Percentiles rank a stretch among this genome's conserved stretches.
Conservation (phyloP, 2,797 vertebrate genomes). For the Mormyrops boulengeri region DNA sequence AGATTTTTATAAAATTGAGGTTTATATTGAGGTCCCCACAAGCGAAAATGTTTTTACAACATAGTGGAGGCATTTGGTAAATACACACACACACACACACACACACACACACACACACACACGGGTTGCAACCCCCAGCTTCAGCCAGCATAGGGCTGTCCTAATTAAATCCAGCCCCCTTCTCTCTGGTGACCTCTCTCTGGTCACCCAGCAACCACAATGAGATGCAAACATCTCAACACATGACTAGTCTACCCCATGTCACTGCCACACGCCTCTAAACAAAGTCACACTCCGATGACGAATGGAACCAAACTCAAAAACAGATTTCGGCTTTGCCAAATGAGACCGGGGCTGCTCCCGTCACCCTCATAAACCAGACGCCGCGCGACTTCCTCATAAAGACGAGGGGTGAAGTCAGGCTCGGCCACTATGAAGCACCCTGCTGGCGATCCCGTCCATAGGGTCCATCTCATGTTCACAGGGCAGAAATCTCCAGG, state of each 20-base stretch:
- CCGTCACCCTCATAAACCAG: background rate
- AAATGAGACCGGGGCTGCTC: background rate
- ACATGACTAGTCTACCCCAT: background rate
- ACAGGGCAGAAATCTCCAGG: background rate
- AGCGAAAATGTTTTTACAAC: background rate
- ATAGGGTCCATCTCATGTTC: background rate
- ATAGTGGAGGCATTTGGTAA: background rate
- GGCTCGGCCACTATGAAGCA: background rate
- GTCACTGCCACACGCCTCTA: background rate
- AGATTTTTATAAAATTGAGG: background rate
- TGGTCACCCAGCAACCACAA: background rate
- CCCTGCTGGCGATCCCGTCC: background rate
- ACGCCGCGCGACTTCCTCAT: background rate
- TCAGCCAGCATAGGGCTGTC: background rate
- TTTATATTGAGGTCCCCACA: background rate
- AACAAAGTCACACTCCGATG: background rate
- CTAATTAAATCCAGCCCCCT: background rate
- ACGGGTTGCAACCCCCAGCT: background rate
- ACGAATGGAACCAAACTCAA: background rate
- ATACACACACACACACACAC: background rate
- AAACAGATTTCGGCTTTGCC: background rate
- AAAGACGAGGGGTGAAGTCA: background rate
- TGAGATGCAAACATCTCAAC: background rate
- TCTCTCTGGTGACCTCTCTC: background rate
- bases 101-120: too few relatives aligned